A percentile compares a stretch with the other conserved stretches of the same genome.
These are phyloP conservation scores for Drosophila saltans DNA, from an alignment of 1,140 invertebrate genomes.

Conservation along the genomic window DNA sequence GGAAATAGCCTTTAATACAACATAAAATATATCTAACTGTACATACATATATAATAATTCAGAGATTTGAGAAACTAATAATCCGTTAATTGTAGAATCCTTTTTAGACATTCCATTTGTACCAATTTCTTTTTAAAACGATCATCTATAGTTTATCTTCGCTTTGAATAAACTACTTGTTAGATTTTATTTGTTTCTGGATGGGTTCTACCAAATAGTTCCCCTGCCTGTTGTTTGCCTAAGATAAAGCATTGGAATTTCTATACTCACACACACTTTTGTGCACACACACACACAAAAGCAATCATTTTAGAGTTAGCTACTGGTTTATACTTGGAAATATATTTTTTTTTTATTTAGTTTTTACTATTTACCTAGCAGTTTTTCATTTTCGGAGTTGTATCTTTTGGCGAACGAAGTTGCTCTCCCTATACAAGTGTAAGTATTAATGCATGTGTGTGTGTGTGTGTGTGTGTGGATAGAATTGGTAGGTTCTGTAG, in stretches of 20 bases:
- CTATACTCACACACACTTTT: constrained; percentile 31
- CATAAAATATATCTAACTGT: too few relatives aligned
- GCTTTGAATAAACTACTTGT: neutral
- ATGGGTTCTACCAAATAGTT: constrained; percentile 41
- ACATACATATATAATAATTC: too few relatives aligned
- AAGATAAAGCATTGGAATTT: constrained; percentile 78
- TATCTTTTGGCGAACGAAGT: constrained; percentile 41
- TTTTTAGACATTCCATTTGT: too few relatives aligned
- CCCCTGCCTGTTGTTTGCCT: constrained; percentile 16
- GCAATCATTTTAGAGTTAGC: constrained; percentile 52
- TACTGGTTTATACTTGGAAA: constrained; percentile 77
- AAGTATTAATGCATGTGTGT: constrained; percentile 12
- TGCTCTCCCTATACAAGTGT: constrained; percentile 16
- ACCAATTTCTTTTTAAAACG: neutral
- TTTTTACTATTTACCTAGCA: constrained; percentile 65
- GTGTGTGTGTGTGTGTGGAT: constrained; percentile 19
- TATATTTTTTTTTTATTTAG: constrained; percentile 70
- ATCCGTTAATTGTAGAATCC: too few relatives aligned
- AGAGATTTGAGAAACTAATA: too few relatives aligned
- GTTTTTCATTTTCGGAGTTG: constrained; percentile 47
- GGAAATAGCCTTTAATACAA: too few relatives aligned
- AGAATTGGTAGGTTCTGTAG: constrained; percentile 34
- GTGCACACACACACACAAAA: constrained; percentile 47
- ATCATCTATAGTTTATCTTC: constrained; percentile 18
- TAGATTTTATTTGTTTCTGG: constrained; percentile 31